phyloP scores from a whole-genome alignment of 2,888 invertebrate species.

The Incurvaria masculella region DNA sequence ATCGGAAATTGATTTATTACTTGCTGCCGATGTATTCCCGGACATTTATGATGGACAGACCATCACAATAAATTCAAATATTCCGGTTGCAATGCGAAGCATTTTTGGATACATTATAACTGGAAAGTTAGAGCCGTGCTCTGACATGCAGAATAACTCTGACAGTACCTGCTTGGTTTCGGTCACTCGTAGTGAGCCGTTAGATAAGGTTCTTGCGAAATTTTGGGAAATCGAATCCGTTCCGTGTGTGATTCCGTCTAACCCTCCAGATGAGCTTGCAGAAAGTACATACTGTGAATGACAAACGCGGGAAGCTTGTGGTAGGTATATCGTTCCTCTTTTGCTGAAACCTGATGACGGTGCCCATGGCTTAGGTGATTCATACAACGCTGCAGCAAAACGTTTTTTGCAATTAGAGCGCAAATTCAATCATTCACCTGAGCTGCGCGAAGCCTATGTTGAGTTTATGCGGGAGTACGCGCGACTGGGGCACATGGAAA shows the following conservation, averaged over 20 bases:
- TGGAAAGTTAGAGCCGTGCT: conserved; percentile 2
- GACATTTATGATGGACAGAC: conserved; percentile 1
- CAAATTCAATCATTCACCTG: neutral
- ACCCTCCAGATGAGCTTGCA: neutral
- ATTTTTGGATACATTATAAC: conserved; percentile 9
- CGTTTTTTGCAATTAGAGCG: neutral
- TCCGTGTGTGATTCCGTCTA: neutral
- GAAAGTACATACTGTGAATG: conserved; percentile 5
- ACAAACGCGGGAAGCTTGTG: conserved; percentile 4
- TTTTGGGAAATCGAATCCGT: conserved; percentile 11
- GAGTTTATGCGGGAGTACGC: conserved; percentile 12
- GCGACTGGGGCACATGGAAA: conserved; percentile 12
- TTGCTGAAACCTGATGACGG: conserved; percentile 3
- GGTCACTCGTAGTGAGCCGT: conserved; percentile 1
- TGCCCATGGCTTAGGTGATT: neutral
- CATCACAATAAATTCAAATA: neutral
- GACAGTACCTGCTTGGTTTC: conserved; percentile 5
- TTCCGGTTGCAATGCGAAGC: conserved; percentile 8
- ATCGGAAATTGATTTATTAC: neutral
- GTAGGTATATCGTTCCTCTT: conserved; percentile 9
- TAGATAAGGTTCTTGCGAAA: conserved; percentile 4
- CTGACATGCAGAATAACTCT: neutral
- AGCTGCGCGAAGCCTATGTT: conserved; percentile 4
- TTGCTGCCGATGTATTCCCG: neutral
- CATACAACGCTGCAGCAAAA: neutral